Evolutionary conservation across 2,888 invertebrate genomes (phyloP), one percentile per base, ranked within the genome.

Genomic region (Neoscelio sp.): DNA sequence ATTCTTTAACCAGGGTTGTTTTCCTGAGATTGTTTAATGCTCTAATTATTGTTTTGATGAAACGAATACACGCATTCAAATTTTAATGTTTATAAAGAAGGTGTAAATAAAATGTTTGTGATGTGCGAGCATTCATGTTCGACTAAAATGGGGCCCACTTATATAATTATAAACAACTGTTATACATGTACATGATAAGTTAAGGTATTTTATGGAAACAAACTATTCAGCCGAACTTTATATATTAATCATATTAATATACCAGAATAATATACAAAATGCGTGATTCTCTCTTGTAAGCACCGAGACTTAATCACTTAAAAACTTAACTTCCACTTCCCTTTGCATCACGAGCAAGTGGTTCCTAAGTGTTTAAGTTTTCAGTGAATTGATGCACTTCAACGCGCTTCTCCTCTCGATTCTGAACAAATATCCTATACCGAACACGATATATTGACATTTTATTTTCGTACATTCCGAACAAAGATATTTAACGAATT

Each of bases 111-210:
- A 38, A 50, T 80, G 54, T 83, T 75, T 82, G 81, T 81, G 81
- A 78, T 68, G 83, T 82, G 82, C 79, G 67, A 82, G 80, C 81
- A 82, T 80, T 73, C 80, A 85, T 80, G 85, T 86, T 86, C 83
- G 85, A 87, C 85, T 86, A 86, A 85, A 86, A 83, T 86, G 84
- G 88, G 87, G 88, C 87, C 88, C 88, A 88, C 84, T 87, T 88
- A 87, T 85, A 86, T 77, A n/a, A n/a, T 86, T 87, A 87, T 78
- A 64, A 80, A 64, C 33, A 67, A 64, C 26, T 44, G 52, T 54
- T 60, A 56, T 20, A 70, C 23, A 50, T 60, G 33, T 62, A 58
- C 48, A 30, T 68, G 64, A 62, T 82, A 56, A 67, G 18, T 18
- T 23, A 42, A 56, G 26, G 8, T 38, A 38, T 40, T 58, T 58